These are phyloP conservation scores for Acanthosepion pharaonis DNA, from an alignment of 2,888 invertebrate genomes.

Conservation along the genomic window DNA sequence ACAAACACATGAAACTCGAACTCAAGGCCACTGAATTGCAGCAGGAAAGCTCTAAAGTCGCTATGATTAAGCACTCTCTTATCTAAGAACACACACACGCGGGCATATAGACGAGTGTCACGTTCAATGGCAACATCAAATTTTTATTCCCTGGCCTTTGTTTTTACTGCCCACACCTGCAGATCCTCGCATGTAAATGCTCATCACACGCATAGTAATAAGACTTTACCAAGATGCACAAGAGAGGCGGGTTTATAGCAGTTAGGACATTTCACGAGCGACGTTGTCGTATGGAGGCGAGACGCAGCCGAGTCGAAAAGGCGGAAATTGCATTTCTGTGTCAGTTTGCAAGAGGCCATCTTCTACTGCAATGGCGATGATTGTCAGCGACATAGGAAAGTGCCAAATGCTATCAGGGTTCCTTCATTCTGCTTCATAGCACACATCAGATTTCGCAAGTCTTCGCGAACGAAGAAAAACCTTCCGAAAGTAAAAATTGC, in stretches of 20 bases:
- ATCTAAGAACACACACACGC: too few relatives aligned
- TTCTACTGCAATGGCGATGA: neutral
- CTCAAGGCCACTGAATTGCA: too few relatives aligned
- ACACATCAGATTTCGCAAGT: neutral
- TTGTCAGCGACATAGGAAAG: neutral
- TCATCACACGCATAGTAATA: too few relatives aligned
- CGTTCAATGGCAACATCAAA: neutral
- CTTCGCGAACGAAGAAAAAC: neutral
- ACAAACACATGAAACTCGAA: too few relatives aligned
- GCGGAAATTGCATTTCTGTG: neutral
- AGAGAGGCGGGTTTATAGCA: too few relatives aligned
- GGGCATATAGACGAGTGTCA: neutral
- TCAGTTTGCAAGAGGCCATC: neutral
- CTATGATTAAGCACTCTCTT: too few relatives aligned
- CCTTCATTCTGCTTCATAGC: neutral
- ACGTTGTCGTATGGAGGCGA: neutral
- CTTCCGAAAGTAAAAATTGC: too few relatives aligned
- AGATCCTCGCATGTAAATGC: too few relatives aligned
- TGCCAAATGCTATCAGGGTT: neutral
- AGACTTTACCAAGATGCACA: too few relatives aligned
- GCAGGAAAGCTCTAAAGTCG: too few relatives aligned
- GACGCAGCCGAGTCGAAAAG: neutral
- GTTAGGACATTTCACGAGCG: neutral
- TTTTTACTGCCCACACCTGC: neutral
- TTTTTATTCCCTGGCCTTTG: neutral